Base-by-base conservation (phyloP, 2,797 vertebrate species). In the Neoniphon sammara region DNA sequence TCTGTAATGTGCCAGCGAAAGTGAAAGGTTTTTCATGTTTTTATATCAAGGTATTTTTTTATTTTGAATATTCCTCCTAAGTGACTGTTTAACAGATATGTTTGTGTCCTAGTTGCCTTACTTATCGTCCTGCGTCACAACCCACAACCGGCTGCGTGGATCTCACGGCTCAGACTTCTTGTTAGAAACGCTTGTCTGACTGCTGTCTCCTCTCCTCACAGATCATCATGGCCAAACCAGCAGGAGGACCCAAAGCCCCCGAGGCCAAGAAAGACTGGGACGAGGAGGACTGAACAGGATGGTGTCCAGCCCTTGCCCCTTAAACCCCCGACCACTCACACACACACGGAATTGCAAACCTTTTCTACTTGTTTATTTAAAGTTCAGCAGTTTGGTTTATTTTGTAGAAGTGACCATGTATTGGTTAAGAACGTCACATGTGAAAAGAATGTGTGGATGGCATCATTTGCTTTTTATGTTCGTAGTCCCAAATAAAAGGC, bases 221-320 rank as follows among this genome's bases (percentile, higher is more conserved):
- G 97, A 98, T 98, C 77, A 98, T 98, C 82, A 98, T 98, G 97
- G 96, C 97, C 77, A 96, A 94, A 91, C 95, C 96, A 83, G 94
- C 96, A 80, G 96, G 96, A 65, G 97, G 97, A 65, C 97, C 97
- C 68, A 99, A 96, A 94, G 90, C 98, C 87, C 98, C 98, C 27
- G 95, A 95, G 84, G 96, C 94, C 82, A 98, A 93, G 89, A 98
- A 98, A 72, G 95, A 98, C 85, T 98, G 97, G 88, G 97, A 99
- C 30, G 96, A 97, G 21, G 98, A 99, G 21, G 98, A 98, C 5
- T 99, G 91, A 99, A 72, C 5, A 5, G 69, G 68, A 85, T 23
- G 14, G 20, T 9, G 25, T 67, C 20, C 58, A 57, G n/a, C 60
- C 49, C 75, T 78, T 67, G 72, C 57, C 56, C 65, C 65, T 71